These are phyloP conservation scores for Ephydatia muelleri DNA, from an alignment of 37 sponge, comb jelly and placozoan genomes.

Conservation along the genomic window DNA sequence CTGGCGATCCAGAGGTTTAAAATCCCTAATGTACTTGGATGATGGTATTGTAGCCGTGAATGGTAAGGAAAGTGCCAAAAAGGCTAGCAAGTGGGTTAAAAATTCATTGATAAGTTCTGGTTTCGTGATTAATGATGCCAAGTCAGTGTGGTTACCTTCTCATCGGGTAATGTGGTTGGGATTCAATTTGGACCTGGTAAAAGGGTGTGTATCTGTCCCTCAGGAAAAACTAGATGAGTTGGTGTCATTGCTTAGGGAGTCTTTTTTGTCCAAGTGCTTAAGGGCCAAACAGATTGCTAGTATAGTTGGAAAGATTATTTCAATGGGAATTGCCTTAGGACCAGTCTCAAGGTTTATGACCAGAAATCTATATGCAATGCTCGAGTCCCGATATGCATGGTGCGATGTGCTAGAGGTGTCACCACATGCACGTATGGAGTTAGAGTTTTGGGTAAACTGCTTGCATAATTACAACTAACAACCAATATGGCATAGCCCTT, in stretches of 20 bases:
- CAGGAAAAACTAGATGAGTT: constrained; percentile 3
- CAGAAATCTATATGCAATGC: constrained; percentile 1
- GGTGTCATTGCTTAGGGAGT: neutral
- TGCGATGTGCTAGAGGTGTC: neutral
- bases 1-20: constrained; percentile 27
- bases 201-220: constrained; percentile 12
- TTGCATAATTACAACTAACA: constrained; percentile 12
- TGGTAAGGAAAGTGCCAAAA: neutral
- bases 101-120: neutral
- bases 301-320: constrained; percentile 28
- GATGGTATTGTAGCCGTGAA: constrained; percentile 21
- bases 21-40: constrained; percentile 32
- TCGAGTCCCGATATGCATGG: constrained; percentile 9
- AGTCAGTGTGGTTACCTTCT: constrained; percentile 4
- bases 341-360: constrained; percentile 9
- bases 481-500: constrained; percentile 16
- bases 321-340: constrained; percentile 5
- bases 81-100: neutral
- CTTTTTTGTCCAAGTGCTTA: neutral
- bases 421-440: neutral
- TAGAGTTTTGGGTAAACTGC: constrained; percentile 26
- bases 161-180: constrained; percentile 22
- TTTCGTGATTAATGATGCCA: constrained; percentile 12
- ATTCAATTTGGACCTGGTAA: constrained; percentile 11
- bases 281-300: neutral